These are phyloP conservation scores for Lepisosteus oculatus DNA, from an alignment of 2,113 vertebrate genomes.

Conservation along the genomic window DNA sequence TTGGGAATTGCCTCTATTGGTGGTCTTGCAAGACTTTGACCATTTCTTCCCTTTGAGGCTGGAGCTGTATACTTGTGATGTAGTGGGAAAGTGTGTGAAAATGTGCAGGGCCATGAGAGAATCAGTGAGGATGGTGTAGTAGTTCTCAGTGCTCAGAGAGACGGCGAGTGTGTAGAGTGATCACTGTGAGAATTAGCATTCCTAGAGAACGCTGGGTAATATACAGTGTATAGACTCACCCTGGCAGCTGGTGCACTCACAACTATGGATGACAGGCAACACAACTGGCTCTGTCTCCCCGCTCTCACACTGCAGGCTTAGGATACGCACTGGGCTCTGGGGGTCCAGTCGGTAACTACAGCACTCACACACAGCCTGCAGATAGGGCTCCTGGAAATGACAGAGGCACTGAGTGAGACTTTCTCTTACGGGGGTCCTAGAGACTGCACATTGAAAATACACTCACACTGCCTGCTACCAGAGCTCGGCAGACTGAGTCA, in stretches of 20 bases:
- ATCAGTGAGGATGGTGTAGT: too few species aligned
- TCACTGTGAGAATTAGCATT: neutral
- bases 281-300: constrained; percentile 72
- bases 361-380: constrained; percentile 78
- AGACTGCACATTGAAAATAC: neutral
- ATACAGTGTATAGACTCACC: constrained; percentile 51
- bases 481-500: too few species aligned
- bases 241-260: constrained; percentile 82
- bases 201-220: neutral
- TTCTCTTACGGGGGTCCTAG: neutral
- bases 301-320: constrained; percentile 67
- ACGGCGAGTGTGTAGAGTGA: neutral
- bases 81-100: too few species aligned
- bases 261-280: constrained; percentile 80
- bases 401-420: too few species aligned
- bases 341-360: constrained; percentile 84
- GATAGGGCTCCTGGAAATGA: constrained; percentile 75
- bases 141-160: neutral
- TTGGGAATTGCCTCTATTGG: too few species aligned
- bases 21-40: too few species aligned
- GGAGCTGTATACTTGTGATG: too few species aligned
- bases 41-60: too few species aligned
- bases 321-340: constrained; percentile 69
- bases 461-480: too few species aligned
- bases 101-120: too few species aligned